Conservation (phyloP, 2,888 invertebrate genomes). For the Bhutanitis thaidina region DNA sequence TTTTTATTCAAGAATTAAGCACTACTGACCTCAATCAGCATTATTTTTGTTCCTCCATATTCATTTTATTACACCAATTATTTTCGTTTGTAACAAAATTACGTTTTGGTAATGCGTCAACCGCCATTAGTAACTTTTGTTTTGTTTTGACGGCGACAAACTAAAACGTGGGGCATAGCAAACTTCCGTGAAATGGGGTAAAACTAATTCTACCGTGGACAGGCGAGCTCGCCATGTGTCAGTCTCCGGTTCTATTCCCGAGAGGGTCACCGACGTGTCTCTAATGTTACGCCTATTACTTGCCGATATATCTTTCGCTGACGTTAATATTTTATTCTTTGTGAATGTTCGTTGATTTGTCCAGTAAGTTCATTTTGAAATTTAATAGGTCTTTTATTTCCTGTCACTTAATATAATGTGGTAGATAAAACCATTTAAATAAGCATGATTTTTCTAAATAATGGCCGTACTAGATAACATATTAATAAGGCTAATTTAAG, state of each 20-base stretch:
- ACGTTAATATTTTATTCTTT: constrained; percentile 71
- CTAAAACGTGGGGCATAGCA: constrained; percentile 48
- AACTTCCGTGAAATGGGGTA: constrained; percentile 76
- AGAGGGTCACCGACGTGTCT: constrained; percentile 51
- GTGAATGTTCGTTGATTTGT: constrained; percentile 54
- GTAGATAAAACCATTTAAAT: no score
- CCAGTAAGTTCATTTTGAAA: constrained; percentile 27
- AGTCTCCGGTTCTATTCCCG: constrained; percentile 64
- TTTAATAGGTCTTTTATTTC: not conserved
- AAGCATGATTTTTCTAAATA: no score
- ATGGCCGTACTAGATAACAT: no score
- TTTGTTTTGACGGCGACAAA: constrained; percentile 31
- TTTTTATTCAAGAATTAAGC: no score
- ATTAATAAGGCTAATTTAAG: no score
- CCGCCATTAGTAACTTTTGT: constrained; percentile 21
- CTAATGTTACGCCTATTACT: constrained; percentile 77
- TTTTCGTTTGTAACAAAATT: constrained; percentile 12
- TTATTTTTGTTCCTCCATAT: not conserved
- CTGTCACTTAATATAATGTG: no score
- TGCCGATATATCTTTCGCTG: constrained; percentile 68
- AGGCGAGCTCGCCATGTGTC: constrained; percentile 62
- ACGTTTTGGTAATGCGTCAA: constrained; percentile 21
- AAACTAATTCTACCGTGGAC: constrained; percentile 60
- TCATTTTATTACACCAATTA: not conserved
- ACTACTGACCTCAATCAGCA: no score